Evolutionary conservation across 2,888 invertebrate species (phyloP).

Genomic region (Chromoteleia sp.): DNA sequence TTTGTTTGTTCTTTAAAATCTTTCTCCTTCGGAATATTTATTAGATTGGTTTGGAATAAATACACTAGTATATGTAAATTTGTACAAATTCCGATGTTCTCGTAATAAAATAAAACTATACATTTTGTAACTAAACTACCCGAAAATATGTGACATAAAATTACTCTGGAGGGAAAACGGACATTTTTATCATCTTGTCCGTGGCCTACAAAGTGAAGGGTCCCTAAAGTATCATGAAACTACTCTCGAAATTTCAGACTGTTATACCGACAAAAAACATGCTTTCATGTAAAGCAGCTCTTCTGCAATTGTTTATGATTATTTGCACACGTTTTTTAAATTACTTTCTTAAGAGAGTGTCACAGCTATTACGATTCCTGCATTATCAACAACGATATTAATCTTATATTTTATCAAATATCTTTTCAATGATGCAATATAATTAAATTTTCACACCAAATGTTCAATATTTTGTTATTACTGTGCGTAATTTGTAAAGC

Average conservation of each 20-base stretch:
- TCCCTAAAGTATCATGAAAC: conserved; percentile 46
- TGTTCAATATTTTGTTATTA: no score
- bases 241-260: conserved; percentile 35
- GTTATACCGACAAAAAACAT: conserved; percentile 25
- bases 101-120: background rate
- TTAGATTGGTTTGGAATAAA: background rate
- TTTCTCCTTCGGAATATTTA: no score
- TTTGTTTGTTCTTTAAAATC: no score
- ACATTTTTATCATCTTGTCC: conserved; percentile 40
- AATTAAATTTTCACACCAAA: no score
- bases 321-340: background rate
- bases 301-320: conserved; percentile 20
- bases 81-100: background rate
- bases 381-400: no score
- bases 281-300: background rate
- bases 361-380: no score
- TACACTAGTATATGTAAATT: background rate
- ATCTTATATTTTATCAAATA: no score
- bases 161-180: conserved; percentile 8
- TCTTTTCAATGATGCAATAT: no score
- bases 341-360: no score
- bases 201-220: conserved; percentile 49
- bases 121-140: background rate
- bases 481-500: no score
- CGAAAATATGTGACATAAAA: conserved; percentile 5